Conservation (phyloP, 2,797 vertebrate genomes). For the Harpagifer antarcticus region DNA sequence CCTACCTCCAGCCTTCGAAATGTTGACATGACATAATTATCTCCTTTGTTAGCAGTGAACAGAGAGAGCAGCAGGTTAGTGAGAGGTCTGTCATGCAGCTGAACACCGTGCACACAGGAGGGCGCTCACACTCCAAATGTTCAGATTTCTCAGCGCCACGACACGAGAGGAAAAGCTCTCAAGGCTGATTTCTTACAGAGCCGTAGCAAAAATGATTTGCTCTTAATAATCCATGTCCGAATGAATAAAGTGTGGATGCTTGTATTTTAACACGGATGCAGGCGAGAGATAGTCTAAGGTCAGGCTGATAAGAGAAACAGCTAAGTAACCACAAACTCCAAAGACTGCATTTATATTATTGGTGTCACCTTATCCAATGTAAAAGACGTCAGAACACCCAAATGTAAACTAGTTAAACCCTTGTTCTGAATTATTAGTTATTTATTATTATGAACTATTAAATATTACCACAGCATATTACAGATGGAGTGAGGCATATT, state of each 20-base stretch:
- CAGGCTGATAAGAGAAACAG: not conserved
- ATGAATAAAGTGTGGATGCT: not conserved
- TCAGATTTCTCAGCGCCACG: too few relatives aligned
- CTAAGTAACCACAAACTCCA: not conserved
- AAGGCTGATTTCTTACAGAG: not conserved
- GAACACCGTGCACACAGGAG: constrained; percentile 60
- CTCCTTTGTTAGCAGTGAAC: constrained; percentile 98
- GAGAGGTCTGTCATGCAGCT: constrained; percentile 62
- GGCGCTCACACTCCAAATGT: constrained; percentile 46
- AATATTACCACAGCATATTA: not conserved
- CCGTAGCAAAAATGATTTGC: not conserved
- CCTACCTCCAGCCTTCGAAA: constrained; percentile 99
- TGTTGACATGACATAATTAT: constrained; percentile 98
- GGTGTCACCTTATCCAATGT: not conserved
- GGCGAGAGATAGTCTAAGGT: not conserved
- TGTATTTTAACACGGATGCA: not conserved
- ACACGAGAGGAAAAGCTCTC: not conserved
- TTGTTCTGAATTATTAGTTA: not conserved
- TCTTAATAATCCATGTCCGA: not conserved
- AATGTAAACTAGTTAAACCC: not conserved
- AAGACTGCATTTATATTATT: not conserved
- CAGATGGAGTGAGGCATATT: constrained; percentile 4
- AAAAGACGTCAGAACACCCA: not conserved
- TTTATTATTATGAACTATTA: not conserved
- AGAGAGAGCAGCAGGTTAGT: constrained; percentile 83